Conservation (phyloP, 2,113 vertebrate genomes). For the Scomber colias region DNA sequence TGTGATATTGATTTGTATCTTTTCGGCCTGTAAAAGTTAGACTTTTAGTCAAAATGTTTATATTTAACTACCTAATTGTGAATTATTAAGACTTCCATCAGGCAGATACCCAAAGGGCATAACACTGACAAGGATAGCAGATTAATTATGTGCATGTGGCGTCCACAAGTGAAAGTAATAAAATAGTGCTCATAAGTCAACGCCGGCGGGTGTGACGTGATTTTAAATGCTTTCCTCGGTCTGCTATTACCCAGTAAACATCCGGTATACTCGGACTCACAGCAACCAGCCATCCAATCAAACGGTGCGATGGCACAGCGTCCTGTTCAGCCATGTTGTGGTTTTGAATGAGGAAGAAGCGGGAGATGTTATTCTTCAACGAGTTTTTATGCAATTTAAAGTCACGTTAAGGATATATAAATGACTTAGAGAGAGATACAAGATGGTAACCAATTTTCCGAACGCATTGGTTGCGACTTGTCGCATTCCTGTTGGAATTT, state of each 20-base stretch:
- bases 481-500: conserved; percentile 57
- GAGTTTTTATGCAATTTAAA: conserved; percentile 76
- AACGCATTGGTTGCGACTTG: conserved; percentile 56
- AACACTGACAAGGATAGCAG: background rate
- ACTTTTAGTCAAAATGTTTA: too few species aligned
- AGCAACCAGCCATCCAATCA: conserved; percentile 74
- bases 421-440: conserved; percentile 36
- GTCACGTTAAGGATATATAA: conserved; percentile 38
- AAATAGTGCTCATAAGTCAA: background rate
- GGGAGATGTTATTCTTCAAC: conserved; percentile 84
- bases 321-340: conserved; percentile 86
- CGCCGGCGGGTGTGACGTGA: conserved; percentile 50
- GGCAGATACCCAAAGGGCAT: background rate
- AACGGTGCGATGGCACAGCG: conserved; percentile 34
- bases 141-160: background rate
- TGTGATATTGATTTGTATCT: too few species aligned
- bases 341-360: conserved; percentile 91
- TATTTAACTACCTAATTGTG: too few species aligned
- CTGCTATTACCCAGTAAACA: conserved; percentile 44
- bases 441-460: conserved; percentile 53
- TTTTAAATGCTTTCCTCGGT: conserved; percentile 24
- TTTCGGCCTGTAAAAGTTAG: too few species aligned
- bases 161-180: background rate
- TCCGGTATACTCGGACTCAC: conserved; percentile 39
- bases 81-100: too few species aligned